A percentile compares a stretch with the other conserved stretches of the same genome.
Evolutionary conservation across 2,797 vertebrate genomes (phyloP).

Genomic region (Limnodromus scolopaceus): DNA sequence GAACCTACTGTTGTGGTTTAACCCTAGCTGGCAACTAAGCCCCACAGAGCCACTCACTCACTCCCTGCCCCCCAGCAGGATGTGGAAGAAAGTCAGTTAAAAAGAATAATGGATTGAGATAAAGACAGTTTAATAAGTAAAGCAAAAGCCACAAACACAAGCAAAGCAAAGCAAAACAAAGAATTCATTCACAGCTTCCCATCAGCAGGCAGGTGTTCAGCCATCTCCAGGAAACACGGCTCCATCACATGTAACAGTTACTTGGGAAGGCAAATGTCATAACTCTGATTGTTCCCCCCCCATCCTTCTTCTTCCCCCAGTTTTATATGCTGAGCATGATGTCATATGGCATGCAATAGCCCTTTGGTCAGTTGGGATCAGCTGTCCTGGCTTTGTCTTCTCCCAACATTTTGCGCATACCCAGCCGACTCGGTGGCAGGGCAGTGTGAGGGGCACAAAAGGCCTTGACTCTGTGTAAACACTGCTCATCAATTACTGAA

Average conservation of each 20-base stretch:
- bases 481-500: neutral
- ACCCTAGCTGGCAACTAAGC: neutral
- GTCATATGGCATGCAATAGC: neutral
- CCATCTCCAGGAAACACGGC: neutral
- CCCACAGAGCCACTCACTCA: neutral
- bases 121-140: neutral
- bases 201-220: neutral
- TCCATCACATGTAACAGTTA: neutral
- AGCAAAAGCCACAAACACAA: neutral
- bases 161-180: neutral
- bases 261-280: neutral
- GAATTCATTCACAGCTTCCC: neutral
- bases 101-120: neutral
- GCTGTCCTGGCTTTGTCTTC: neutral
- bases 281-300: too few species aligned
- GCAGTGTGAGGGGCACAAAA: neutral
- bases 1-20: neutral
- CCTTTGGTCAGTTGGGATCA: neutral
- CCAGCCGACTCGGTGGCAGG: neutral
- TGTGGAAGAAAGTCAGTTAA: neutral
- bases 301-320: neutral
- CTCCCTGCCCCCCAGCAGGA: neutral
- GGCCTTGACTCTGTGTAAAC: neutral
- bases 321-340: neutral
- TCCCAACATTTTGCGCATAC: neutral